These are phyloP conservation scores for Saccostrea cuccullata DNA, from an alignment of 1,140 invertebrate species.

Conservation along the genomic window DNA sequence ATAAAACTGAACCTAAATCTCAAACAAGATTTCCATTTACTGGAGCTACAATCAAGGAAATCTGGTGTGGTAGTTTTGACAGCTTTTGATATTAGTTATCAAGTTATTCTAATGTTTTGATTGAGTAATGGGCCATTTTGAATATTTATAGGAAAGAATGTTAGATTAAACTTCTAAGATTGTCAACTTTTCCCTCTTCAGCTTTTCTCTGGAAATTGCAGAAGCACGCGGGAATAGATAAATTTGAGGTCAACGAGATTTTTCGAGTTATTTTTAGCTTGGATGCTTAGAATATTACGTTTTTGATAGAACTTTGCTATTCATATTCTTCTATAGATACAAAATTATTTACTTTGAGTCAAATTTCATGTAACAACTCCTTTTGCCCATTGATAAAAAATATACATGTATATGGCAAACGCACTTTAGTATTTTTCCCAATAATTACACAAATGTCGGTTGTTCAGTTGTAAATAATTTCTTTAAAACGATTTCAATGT, in stretches of 20 bases:
- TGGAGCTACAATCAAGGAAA: neutral
- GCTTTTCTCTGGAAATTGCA: neutral
- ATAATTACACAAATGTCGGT: no score
- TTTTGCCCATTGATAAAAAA: no score
- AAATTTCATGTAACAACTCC: no score
- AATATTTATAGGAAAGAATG: constrained; percentile 15
- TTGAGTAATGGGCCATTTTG: constrained; percentile 26
- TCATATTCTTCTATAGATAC: no score
- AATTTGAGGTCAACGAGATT: neutral
- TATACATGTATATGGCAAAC: no score
- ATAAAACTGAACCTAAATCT: no score
- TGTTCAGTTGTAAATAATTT: no score
- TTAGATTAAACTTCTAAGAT: neutral
- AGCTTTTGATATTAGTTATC: constrained; percentile 5
- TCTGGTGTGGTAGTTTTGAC: neutral
- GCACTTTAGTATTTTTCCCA: no score
- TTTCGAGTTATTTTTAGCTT: neutral
- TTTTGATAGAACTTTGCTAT: no score
- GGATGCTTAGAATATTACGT: neutral
- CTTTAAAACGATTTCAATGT: no score
- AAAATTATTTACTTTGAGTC: no score
- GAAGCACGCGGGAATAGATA: neutral
- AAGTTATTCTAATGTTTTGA: neutral
- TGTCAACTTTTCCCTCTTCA: neutral
- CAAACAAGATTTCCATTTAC: no score